Conservation (phyloP, 2,797 vertebrate genomes). For the Neoniphon sammara region DNA sequence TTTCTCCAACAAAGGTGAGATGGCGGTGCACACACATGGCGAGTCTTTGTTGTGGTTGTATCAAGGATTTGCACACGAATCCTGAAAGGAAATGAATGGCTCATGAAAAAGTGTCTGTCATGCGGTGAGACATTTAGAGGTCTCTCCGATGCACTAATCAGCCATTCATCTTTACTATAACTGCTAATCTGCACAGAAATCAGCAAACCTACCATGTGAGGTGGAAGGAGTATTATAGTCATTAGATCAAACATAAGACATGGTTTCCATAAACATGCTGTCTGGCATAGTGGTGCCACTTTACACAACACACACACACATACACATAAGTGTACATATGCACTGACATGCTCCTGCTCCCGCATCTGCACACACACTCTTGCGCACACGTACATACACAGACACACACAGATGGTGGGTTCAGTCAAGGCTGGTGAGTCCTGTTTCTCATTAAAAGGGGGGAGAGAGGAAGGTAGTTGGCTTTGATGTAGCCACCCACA, state of each 20-base stretch:
- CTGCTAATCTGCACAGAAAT: constrained; percentile 72
- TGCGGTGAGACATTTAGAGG: constrained; percentile 65
- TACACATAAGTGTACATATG: constrained; percentile 52
- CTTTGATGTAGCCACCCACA: constrained; percentile 89
- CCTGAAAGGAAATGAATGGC: constrained; percentile 73
- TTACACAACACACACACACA: constrained; percentile 54
- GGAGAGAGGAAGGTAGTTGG: constrained; percentile 78
- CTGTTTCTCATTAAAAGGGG: constrained; percentile 86
- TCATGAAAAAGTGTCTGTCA: constrained; percentile 76
- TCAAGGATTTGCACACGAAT: constrained; percentile 69
- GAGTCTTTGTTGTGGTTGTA: constrained; percentile 79
- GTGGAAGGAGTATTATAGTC: constrained; percentile 57
- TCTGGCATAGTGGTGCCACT: constrained; percentile 74
- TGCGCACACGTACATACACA: constrained; percentile 43
- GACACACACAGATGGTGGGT: constrained; percentile 83
- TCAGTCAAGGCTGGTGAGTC: constrained; percentile 86
- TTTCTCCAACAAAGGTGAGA: constrained; percentile 76
- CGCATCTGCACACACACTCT: constrained; percentile 11
- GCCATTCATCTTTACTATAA: constrained; percentile 74
- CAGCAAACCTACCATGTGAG: constrained; percentile 47
- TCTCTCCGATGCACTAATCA: constrained; percentile 65
- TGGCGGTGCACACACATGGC: constrained; percentile 51
- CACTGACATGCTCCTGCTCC: constrained; percentile 53
- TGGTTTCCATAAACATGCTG: constrained; percentile 74
- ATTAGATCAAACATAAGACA: constrained; percentile 70